Evolutionary conservation across 2,888 invertebrate species (phyloP), one percentile per base, ranked within the genome.

Genomic region (Clostera curtula): DNA sequence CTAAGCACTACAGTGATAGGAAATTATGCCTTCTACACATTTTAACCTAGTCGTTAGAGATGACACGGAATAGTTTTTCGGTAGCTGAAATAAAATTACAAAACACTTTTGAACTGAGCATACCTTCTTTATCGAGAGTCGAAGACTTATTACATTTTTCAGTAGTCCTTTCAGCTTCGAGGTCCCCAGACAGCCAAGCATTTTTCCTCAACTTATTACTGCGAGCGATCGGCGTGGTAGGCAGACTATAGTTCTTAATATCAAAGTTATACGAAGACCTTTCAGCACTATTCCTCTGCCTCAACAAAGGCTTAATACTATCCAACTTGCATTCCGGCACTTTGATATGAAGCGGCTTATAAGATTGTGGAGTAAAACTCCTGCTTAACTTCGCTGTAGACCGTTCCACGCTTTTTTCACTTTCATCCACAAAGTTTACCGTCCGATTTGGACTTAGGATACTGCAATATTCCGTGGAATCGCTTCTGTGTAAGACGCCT

Each of bases 131-230:
- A n/a, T n/a, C n/a, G 6, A 5, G n/a, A n/a, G 19, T 1, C 11
- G 11, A 17, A 20, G 19, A 11, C 10, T 5, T 15, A 11, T 15
- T 24, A 30, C 13, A 30, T 10, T 24, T 34, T 36, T 50, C 56
- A 7, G 35, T 23, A 30, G 40, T 54, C 5, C 40, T 47, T 5
- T 57, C 58, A 3, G 44, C 49, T 1, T 48, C 55, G 16, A 76
- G 35, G 22, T 82, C 80, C 5, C 84, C 85, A 1, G 85, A 82
- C 1, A 86, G 57, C 86, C 86, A 86, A 5, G 86, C 86, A 30
- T 85, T 85, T 37, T 77, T 83, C 38, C 85, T 72, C 38, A 86
- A 54, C 42, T 85, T 86, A 34, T 85, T 86, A 43, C 82, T 85
- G 4, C 85, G 61, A 3, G 86, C 86, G 29, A 86, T 86, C 1